phyloP scores from a whole-genome alignment of 92 coral and sea anemone genomes.

The Zoanthus sociatus region DNA sequence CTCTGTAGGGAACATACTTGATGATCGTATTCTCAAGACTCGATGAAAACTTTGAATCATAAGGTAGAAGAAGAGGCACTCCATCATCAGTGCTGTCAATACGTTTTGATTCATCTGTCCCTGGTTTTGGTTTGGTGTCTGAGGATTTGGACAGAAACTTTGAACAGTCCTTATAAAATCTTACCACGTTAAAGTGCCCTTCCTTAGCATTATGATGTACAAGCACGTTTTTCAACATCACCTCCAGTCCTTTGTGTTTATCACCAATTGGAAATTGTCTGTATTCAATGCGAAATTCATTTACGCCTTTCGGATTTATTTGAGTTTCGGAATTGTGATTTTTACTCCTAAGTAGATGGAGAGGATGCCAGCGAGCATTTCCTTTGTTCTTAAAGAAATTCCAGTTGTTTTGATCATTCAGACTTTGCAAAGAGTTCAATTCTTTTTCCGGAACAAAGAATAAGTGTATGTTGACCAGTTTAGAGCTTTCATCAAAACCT shows the following conservation, averaged over 20 bases:
- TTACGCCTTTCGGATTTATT: slow-evolving; percentile 33
- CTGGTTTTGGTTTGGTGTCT: neutral
- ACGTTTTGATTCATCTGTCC: neutral
- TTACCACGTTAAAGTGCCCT: slow-evolving; percentile 39
- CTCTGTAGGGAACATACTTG: slow-evolving; percentile 18
- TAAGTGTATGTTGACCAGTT: slow-evolving; percentile 56
- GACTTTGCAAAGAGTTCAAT: slow-evolving; percentile 47
- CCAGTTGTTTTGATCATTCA: slow-evolving; percentile 53
- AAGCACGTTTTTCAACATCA: slow-evolving; percentile 61
- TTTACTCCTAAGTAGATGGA: slow-evolving; percentile 53
- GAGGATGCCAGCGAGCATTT: slow-evolving; percentile 51
- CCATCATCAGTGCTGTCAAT: neutral
- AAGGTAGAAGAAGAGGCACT: slow-evolving; percentile 30
- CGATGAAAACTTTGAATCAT: slow-evolving; percentile 23
- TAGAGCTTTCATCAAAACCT: slow-evolving; percentile 34
- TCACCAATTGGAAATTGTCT: slow-evolving; percentile 51
- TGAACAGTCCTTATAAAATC: slow-evolving; percentile 56
- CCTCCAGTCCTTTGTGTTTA: slow-evolving; percentile 41
- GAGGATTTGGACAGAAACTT: neutral
- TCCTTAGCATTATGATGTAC: slow-evolving; percentile 7
- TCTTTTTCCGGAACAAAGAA: slow-evolving; percentile 62
- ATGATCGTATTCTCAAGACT: slow-evolving; percentile 9
- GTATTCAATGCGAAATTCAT: slow-evolving; percentile 24
- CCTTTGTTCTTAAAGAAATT: slow-evolving; percentile 4
- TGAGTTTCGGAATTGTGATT: slow-evolving; percentile 51